These are phyloP conservation scores for Pycnomerus fuliginosus DNA, from an alignment of 2,888 invertebrate species.

Conservation along the genomic window DNA sequence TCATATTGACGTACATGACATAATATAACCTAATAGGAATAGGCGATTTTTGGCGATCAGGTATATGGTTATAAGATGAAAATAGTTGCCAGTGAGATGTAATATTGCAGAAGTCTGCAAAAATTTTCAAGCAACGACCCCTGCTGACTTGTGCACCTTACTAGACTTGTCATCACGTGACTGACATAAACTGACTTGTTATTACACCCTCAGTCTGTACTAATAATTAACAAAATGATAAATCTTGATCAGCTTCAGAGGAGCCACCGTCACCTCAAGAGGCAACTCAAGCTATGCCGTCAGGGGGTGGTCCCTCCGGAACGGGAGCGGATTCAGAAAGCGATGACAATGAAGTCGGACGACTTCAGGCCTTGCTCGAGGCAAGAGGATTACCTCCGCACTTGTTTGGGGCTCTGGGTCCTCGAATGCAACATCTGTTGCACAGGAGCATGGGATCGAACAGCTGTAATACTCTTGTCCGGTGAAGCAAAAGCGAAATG, in stretches of 20 bases:
- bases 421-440: slow-evolving; percentile 93
- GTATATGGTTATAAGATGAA: no score
- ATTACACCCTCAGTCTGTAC: no score
- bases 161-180: no score
- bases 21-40: no score
- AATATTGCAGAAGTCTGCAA: no score
- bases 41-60: no score
- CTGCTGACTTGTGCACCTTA: no score
- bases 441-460: slow-evolving; percentile 92
- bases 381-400: slow-evolving; percentile 96
- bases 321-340: slow-evolving; percentile 67
- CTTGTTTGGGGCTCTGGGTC: slow-evolving; percentile 91
- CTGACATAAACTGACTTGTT: no score
- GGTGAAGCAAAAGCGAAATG: slow-evolving; percentile 1
- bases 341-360: slow-evolving; percentile 94
- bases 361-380: slow-evolving; percentile 91
- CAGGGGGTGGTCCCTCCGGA: slow-evolving; percentile 46
- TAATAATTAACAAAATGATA: no score
- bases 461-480: slow-evolving; percentile 58
- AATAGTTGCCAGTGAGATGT: no score
- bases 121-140: no score
- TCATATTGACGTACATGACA: no score
- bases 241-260: slow-evolving; percentile 46
- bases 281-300: slow-evolving; percentile 48
- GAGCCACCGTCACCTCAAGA: slow-evolving; percentile 52